These are phyloP conservation scores for Plestiodon gilberti DNA, from an alignment of 2,113 vertebrate genomes.

Conservation along the genomic window DNA sequence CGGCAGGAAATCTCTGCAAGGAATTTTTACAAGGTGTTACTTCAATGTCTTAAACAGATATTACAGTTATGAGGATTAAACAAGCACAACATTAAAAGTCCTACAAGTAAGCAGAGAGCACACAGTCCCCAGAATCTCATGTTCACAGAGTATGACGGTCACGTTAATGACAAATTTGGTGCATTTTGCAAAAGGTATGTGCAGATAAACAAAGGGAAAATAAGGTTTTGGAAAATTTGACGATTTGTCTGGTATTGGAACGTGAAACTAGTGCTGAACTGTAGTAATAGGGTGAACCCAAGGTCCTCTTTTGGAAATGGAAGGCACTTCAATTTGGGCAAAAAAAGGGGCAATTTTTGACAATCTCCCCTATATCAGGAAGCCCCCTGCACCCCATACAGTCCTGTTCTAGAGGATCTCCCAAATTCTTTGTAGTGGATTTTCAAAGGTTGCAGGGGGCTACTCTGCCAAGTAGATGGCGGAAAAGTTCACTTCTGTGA, in stretches of 20 bases:
- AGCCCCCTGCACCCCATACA: too few relatives aligned
- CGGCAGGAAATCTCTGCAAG: constrained; percentile 92
- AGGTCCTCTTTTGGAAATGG: too few relatives aligned
- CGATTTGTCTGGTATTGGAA: not conserved
- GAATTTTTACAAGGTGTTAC: not conserved
- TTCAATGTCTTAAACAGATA: not conserved
- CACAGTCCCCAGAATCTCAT: not conserved
- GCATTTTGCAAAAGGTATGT: not conserved
- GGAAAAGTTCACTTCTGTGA: too few relatives aligned
- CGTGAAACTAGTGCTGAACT: not conserved
- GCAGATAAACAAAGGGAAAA: not conserved
- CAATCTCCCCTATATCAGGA: too few relatives aligned
- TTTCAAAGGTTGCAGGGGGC: too few relatives aligned
- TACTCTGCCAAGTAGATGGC: too few relatives aligned
- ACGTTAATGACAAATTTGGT: not conserved
- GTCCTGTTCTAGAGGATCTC: too few relatives aligned
- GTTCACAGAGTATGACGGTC: not conserved
- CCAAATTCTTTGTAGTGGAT: too few relatives aligned
- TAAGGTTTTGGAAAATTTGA: not conserved
- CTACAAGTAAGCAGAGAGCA: not conserved
- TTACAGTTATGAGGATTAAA: constrained; percentile 13
- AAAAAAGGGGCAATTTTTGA: too few relatives aligned
- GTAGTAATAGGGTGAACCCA: too few relatives aligned
- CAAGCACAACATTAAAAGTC: not conserved
- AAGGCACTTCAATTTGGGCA: too few relatives aligned